Base-by-base conservation (phyloP, 2,888 invertebrate genomes). In the Drosophila mimica region DNA sequence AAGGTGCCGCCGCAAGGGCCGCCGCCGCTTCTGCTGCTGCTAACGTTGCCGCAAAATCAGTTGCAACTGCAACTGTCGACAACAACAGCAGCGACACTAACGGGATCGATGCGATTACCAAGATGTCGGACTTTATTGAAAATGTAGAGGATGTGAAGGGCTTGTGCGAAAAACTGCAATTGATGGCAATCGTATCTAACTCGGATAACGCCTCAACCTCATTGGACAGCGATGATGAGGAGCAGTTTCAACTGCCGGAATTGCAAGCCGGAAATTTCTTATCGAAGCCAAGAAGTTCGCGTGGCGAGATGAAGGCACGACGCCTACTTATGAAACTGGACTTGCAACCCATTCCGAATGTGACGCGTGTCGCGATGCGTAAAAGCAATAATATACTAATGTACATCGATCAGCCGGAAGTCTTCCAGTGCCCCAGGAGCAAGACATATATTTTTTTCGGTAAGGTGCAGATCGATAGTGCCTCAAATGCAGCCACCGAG, bases 281-380 rank as follows among this genome's bases (percentile, higher is more conserved):
- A 1, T 5, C 15, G 15, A 25, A 33, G 13, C 34, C 61, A 0
- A 83, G 57, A 31, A 58, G 28, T 17, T 76, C 89, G 0, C 87
- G 87, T 9, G 82, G 74, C 57, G 87, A 87, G 58, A 89, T 77
- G 62, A 87, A 85, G 64, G 89, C 89, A 0, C 87, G 87, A 5
- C 78, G 85, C 13, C 31, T 89, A 2, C 62, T 87, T 4, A 59
- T 66, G 64, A 89, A 87, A 34, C 70, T 82, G 7, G 80, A 82
- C 30, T 49, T 89, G 17, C 71, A 77, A 66, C 82, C 46, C 9
- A 2, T 87, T 1, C 53, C 61, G 4, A 62, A 83, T 28, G 88
- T 87, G n/a, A 20, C 46, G 1, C 85, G 88, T 8, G 82, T 87
- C 30, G 67, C 79, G 13, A 88, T 87, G 76, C 85, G 78, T 49